These are phyloP conservation scores for Zophobas atratus DNA, from an alignment of 1,140 invertebrate genomes.

Conservation along the genomic window DNA sequence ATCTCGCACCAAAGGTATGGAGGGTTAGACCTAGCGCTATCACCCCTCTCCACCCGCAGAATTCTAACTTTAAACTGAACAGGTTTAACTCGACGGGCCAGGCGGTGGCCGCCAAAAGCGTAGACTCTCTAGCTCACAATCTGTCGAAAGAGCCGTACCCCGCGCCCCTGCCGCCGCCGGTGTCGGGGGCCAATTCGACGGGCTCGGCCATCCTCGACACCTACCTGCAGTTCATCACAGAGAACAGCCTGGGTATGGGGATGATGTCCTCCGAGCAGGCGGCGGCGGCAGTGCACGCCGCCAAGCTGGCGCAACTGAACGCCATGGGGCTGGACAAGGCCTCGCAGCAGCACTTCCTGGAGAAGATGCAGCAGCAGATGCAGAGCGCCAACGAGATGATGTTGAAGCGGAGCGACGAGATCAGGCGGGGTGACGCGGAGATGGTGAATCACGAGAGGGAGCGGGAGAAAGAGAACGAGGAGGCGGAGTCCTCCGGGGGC, in stretches of 20 bases:
- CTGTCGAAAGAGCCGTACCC: constrained; percentile 71
- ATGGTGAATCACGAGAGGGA: constrained; percentile 62
- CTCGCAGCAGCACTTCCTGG: constrained; percentile 73
- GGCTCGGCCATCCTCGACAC: constrained; percentile 87
- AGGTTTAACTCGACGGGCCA: constrained; percentile 71
- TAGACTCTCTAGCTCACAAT: constrained; percentile 70
- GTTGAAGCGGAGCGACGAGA: constrained; percentile 65
- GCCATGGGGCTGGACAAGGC: constrained; percentile 77
- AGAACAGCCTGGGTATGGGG: constrained; percentile 78
- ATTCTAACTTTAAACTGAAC: constrained; percentile 62
- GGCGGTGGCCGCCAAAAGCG: constrained; percentile 76
- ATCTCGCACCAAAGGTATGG: constrained; percentile 70
- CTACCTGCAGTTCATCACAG: constrained; percentile 88
- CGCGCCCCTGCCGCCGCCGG: constrained; percentile 68
- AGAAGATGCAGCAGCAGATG: constrained; percentile 74
- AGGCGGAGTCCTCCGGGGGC: constrained; percentile 63
- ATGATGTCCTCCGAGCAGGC: constrained; percentile 66
- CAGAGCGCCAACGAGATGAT: constrained; percentile 64
- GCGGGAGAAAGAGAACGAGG: constrained; percentile 59
- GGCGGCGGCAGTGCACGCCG: constrained; percentile 68
- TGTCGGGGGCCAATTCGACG: constrained; percentile 68
- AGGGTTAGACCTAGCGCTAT: constrained; percentile 69
- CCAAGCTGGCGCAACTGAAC: constrained; percentile 80
- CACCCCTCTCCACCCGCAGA: constrained; percentile 67
- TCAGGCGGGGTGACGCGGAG: constrained; percentile 62